Evolutionary conservation across 1,140 invertebrate genomes (phyloP).

Genomic region (Drosophila hydei): DNA sequence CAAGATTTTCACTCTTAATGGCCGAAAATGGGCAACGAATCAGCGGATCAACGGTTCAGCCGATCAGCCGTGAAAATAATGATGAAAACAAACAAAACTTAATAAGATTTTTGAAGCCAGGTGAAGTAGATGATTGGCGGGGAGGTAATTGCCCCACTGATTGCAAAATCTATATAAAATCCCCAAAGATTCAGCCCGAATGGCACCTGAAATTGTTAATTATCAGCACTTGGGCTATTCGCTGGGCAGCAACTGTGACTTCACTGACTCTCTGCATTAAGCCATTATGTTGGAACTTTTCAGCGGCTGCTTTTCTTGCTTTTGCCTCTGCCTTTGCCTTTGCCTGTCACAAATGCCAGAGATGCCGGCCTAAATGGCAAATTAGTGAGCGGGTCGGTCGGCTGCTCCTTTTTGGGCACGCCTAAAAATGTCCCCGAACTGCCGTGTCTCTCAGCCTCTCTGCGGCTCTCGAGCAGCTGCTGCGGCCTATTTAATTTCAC

Average conservation of each 20-base stretch:
- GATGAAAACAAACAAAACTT: slow-evolving; percentile 82
- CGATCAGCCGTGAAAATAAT: slow-evolving; percentile 77
- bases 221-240: slow-evolving; percentile 33
- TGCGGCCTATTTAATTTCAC: slow-evolving; percentile 43
- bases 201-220: slow-evolving; percentile 52
- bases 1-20: slow-evolving; percentile 82
- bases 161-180: slow-evolving; percentile 36
- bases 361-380: slow-evolving; percentile 76
- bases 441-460: slow-evolving; percentile 22
- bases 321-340: neutral
- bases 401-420: slow-evolving; percentile 39
- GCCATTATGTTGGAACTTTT: slow-evolving; percentile 66
- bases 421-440: slow-evolving; percentile 64
- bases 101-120: slow-evolving; percentile 65
- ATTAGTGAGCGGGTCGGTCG: slow-evolving; percentile 61
- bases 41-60: slow-evolving; percentile 34
- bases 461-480: slow-evolving; percentile 13
- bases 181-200: slow-evolving; percentile 8
- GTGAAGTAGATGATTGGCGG: neutral
- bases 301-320: slow-evolving; percentile 1
- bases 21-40: slow-evolving; percentile 72
- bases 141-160: slow-evolving; percentile 24
- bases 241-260: slow-evolving; percentile 3
- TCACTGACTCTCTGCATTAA: slow-evolving; percentile 51
- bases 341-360: slow-evolving; percentile 63